Evolutionary conservation across 2,113 vertebrate genomes (phyloP), one percentile per base, ranked within the genome.

Genomic region (Trichomycterus rosablanca): DNA sequence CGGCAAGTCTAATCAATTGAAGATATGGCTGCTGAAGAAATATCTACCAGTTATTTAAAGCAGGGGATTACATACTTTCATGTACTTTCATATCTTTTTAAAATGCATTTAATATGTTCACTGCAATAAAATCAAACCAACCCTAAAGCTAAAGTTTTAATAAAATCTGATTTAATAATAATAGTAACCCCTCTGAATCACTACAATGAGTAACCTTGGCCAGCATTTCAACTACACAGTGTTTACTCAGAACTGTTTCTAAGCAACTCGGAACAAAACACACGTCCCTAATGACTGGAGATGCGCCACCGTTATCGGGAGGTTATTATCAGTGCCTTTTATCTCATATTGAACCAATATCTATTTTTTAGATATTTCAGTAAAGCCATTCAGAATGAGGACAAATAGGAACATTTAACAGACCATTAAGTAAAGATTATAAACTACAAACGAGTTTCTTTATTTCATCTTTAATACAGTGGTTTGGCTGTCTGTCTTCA

Each of bases 261-360:
- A 63, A 67, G 70, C 74, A 76, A 73, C 67, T 44, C 34, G 59
- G 59, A 23, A 67, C 54, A 67, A 72, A 63, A 56, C 46, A 49
- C 54, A 43, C 30, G 37, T 55, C 45, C 50, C 35, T 61, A 43
- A 5, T 52, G 54, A 72, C 56, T 63, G 24, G 48, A 59, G 42
- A 70, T 58, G 62, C 69, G 70, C 43, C 70, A 72, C 39, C 26
- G 63, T 40, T 52, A 60, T 44, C 37, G 24, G 42, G 63, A 61
- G 32, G 30, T 55, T 42, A 56, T 73, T 61, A 67, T 65, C 55
- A 44, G 32, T 7, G 42, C 16, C 57, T 63, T 55, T 53, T 70
- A 73, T 63, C 63, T 60, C 60, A 45, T 51, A 68, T 65, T 16
- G 42, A 70, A 63, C 39, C 30, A 26, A 51, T 65, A 67, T 39